A percentile compares a stretch with the other conserved stretches of the same genome.
phyloP scores from a whole-genome alignment of 2,797 vertebrate genomes.

The Pangasius mekongensis region DNA sequence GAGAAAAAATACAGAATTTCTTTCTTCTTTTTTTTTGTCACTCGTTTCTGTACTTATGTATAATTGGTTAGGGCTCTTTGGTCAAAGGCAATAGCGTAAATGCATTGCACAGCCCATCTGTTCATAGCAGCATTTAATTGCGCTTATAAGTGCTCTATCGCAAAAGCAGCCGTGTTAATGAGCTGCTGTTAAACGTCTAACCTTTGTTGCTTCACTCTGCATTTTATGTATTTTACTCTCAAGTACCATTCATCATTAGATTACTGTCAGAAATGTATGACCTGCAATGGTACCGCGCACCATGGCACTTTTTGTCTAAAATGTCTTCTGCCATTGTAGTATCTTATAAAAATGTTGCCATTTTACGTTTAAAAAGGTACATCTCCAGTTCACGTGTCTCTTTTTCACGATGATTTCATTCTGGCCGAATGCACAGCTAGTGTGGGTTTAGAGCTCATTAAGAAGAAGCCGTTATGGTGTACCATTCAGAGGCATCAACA shows the following conservation, averaged over 20 bases:
- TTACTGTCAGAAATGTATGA: not conserved
- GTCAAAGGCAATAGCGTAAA: not conserved
- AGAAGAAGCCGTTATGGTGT: not conserved
- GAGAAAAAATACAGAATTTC: not conserved
- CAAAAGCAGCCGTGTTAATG: not conserved
- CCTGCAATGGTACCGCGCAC: too few relatives aligned
- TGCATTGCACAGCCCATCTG: not conserved
- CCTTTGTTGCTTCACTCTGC: not conserved
- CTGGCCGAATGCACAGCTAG: not conserved
- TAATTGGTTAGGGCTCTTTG: constrained; percentile 15
- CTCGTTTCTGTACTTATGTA: not conserved
- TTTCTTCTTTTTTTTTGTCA: not conserved
- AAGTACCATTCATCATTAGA: not conserved
- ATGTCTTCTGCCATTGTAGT: not conserved
- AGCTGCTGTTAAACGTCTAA: not conserved
- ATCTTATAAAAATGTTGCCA: not conserved
- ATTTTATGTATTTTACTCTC: constrained; percentile 4
- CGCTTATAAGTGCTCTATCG: not conserved
- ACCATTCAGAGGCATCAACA: not conserved
- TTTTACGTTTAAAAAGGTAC: not conserved
- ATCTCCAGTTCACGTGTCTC: not conserved
- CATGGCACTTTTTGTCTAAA: not conserved
- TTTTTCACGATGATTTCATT: not conserved
- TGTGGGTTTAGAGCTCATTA: not conserved
- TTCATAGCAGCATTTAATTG: not conserved